These are phyloP conservation scores for Meloidogyne exigua DNA, from an alignment of 1,140 invertebrate genomes.

Conservation along the genomic window DNA sequence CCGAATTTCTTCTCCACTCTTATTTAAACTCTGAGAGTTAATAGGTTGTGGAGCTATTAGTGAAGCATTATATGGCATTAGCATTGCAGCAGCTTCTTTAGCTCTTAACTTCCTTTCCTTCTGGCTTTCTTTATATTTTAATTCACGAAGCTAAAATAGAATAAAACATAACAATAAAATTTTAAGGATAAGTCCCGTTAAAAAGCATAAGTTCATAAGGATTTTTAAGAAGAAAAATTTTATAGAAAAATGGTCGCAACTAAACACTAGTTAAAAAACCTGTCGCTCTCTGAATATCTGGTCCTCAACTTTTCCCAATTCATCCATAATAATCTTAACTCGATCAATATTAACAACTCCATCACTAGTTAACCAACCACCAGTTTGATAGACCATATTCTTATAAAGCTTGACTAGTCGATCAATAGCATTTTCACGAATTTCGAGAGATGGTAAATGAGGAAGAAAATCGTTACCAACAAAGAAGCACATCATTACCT, in stretches of 20 bases:
- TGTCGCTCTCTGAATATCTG: conserved; percentile 87
- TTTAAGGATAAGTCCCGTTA: neutral
- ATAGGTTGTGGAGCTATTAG: conserved; percentile 30
- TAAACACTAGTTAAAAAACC: conserved; percentile 3
- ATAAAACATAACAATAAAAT: neutral
- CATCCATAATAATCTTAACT: conserved; percentile 85
- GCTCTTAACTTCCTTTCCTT: conserved; percentile 22
- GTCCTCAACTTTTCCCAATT: conserved; percentile 87
- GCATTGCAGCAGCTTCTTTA: conserved; percentile 7
- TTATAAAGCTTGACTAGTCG: conserved; percentile 90
- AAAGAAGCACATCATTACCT: conserved; percentile 99
- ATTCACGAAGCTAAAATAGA: conserved; percentile 34
- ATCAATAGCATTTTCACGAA: conserved; percentile 95
- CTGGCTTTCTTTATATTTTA: conserved; percentile 71
- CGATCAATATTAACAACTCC: conserved; percentile 86
- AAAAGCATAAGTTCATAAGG: neutral
- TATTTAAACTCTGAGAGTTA: conserved; percentile 1
- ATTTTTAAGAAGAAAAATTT: neutral
- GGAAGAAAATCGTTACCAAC: conserved; percentile 99
- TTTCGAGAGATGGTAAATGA: conserved; percentile 95
- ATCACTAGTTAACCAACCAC: conserved; percentile 81
- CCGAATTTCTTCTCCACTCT: conserved; percentile 40
- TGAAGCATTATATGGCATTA: conserved; percentile 33
- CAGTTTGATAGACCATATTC: conserved; percentile 79
- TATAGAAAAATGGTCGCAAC: too few species aligned